Conservation (phyloP, 2,888 invertebrate genomes). For the Hemithea aestivaria region DNA sequence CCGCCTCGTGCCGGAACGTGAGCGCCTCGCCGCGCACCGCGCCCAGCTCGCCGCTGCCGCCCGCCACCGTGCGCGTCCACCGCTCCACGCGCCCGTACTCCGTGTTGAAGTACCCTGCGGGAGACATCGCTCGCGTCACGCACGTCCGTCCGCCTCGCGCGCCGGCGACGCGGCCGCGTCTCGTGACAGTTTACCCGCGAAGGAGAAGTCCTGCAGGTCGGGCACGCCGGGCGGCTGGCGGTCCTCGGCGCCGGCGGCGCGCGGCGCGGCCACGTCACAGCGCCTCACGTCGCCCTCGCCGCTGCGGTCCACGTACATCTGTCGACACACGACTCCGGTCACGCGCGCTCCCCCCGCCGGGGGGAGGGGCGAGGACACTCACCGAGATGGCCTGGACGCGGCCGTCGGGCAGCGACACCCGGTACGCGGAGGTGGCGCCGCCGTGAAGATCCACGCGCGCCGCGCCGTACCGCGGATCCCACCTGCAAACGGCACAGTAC, state of each 20-base stretch:
- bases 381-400: constrained; percentile 46
- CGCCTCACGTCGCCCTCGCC: constrained; percentile 39
- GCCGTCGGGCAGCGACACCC: constrained; percentile 37
- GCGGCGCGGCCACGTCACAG: constrained; percentile 38
- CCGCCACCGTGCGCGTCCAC: constrained; percentile 43
- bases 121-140: too few relatives aligned
- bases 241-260: constrained; percentile 31
- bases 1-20: constrained; percentile 52
- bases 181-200: too few relatives aligned
- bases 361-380: neutral
- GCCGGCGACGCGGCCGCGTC: too few relatives aligned
- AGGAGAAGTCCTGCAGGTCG: constrained; percentile 44
- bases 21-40: constrained; percentile 55
- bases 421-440: constrained; percentile 49
- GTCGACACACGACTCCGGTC: neutral
- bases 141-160: too few relatives aligned
- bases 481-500: too few relatives aligned
- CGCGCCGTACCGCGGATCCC: constrained; percentile 52
- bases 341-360: neutral
- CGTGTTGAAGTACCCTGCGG: constrained; percentile 40
- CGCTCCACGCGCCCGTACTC: constrained; percentile 37
- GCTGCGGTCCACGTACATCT: constrained; percentile 51
- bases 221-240: constrained; percentile 52
- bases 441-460: constrained; percentile 53
- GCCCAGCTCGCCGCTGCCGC: constrained; percentile 45